A percentile compares a stretch with the other conserved stretches of the same genome.
These are phyloP conservation scores for Microplitis deprimator DNA, from an alignment of 2,888 invertebrate species.

Conservation along the genomic window DNA sequence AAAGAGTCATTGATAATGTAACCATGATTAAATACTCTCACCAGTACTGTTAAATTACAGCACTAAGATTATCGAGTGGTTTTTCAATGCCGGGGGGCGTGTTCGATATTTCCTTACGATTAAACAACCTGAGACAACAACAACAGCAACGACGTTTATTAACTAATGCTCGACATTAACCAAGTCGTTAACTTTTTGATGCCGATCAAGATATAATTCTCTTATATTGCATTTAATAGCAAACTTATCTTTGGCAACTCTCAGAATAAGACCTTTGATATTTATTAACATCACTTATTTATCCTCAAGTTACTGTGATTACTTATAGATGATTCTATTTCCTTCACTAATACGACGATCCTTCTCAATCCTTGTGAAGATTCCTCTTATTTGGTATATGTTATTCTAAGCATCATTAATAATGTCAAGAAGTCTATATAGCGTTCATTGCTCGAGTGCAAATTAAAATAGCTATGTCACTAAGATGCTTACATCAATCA, in stretches of 20 bases:
- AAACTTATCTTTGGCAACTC: not conserved
- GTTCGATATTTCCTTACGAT: slow-evolving; percentile 46
- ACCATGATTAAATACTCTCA: slow-evolving; percentile 58
- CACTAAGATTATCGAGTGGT: slow-evolving; percentile 38
- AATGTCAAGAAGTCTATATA: slow-evolving; percentile 4
- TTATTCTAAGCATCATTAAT: not conserved
- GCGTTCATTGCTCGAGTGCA: not conserved
- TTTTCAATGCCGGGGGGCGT: slow-evolving; percentile 46
- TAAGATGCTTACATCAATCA: slow-evolving; percentile 32
- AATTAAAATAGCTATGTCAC: slow-evolving; percentile 30
- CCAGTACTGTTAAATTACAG: slow-evolving; percentile 32
- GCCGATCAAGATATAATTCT: slow-evolving; percentile 31
- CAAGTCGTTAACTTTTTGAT: slow-evolving; percentile 13
- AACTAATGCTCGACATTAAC: slow-evolving; percentile 52
- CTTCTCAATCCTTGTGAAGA: not conserved
- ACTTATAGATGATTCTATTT: not conserved
- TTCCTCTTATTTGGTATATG: not conserved
- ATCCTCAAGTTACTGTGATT: slow-evolving; percentile 6
- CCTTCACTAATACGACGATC: not conserved
- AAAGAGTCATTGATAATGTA: slow-evolving; percentile 47
- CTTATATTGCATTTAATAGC: not conserved
- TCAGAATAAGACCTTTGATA: slow-evolving; percentile 6
- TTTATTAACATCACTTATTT: slow-evolving; percentile 15
- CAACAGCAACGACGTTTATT: slow-evolving; percentile 55
- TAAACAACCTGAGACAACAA: slow-evolving; percentile 45